Evolutionary conservation across 2,888 invertebrate genomes (phyloP).

Genomic region (Ochropleura leucogaster): DNA sequence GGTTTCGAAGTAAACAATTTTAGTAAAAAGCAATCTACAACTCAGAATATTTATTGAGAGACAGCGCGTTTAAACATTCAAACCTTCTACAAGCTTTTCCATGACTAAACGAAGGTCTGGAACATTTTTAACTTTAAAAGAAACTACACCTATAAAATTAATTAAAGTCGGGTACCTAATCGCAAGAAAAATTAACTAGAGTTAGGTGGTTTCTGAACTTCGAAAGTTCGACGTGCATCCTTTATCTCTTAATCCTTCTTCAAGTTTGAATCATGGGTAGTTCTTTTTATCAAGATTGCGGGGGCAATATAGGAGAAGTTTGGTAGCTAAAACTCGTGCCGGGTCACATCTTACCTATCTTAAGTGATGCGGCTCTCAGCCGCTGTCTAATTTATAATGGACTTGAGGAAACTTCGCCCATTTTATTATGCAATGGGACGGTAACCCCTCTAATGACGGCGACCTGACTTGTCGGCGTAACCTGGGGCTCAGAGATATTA

Average conservation of each 20-base stretch:
- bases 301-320: constrained; percentile 86
- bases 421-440: constrained; percentile 91
- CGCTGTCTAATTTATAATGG: constrained; percentile 91
- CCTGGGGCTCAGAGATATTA: constrained; percentile 86
- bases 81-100: constrained; percentile 42
- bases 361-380: constrained; percentile 89
- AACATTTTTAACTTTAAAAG: constrained; percentile 41
- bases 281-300: constrained; percentile 89
- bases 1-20: constrained; percentile 60
- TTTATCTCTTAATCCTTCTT: constrained; percentile 83
- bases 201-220: constrained; percentile 71
- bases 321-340: constrained; percentile 86
- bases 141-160: constrained; percentile 62
- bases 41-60: constrained; percentile 50
- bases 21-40: constrained; percentile 53
- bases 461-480: constrained; percentile 86
- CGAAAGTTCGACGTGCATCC: constrained; percentile 78
- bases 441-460: constrained; percentile 89
- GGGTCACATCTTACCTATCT: constrained; percentile 90
- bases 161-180: constrained; percentile 59
- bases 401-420: constrained; percentile 90
- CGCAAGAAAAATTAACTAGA: constrained; percentile 66
- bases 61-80: constrained; percentile 48
- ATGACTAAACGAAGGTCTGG: constrained; percentile 53
- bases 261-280: constrained; percentile 88